Evolutionary conservation across 2,113 vertebrate genomes (phyloP).

Genomic region (Bos indicus): DNA sequence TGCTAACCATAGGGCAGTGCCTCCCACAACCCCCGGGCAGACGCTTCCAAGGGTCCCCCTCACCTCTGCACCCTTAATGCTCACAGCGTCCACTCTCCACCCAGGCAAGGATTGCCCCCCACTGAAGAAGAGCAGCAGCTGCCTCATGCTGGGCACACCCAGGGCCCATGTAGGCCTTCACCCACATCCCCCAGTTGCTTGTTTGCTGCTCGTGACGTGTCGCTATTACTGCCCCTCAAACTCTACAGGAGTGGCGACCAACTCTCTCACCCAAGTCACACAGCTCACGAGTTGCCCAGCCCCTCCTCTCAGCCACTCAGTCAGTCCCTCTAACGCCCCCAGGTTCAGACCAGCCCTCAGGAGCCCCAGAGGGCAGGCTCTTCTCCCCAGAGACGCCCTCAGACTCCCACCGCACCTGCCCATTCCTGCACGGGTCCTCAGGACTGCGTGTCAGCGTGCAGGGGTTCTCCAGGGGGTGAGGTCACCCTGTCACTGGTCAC

Average conservation of each 20-base stretch:
- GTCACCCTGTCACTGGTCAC: background rate
- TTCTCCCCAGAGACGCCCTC: background rate
- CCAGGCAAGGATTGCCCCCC: background rate
- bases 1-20: background rate
- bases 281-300: background rate
- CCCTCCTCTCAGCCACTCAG: too few species aligned
- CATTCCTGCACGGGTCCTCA: background rate
- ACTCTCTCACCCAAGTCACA: background rate
- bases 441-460: background rate
- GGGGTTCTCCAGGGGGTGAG: background rate
- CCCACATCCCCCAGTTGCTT: too few species aligned
- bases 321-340: background rate
- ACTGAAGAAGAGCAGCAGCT: background rate
- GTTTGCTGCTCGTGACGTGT: background rate
- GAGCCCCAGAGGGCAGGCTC: background rate
- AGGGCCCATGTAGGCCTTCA: background rate
- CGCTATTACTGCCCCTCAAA: fast-evolving
- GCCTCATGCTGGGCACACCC: background rate
- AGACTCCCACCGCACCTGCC: background rate
- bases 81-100: background rate
- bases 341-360: background rate
- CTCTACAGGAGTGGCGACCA: background rate
- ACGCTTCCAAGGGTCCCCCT: background rate
- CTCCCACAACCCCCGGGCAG: background rate
- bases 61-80: background rate